Evolutionary conservation across 2,797 vertebrate genomes (phyloP).

Genomic region (Nyctalus aviator): DNA sequence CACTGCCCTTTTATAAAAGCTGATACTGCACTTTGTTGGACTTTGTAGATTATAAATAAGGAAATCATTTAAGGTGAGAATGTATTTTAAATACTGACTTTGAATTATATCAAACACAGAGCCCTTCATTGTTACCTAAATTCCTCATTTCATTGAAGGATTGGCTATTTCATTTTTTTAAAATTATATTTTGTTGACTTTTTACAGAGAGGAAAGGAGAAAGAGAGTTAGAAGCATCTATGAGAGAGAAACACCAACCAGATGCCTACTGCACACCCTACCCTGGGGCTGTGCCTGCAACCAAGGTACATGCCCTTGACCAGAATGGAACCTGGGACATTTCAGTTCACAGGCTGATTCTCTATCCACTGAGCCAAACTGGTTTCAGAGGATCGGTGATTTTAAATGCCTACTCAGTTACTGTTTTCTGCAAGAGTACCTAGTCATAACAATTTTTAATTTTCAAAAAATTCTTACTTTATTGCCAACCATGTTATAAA

Average conservation of each 20-base stretch:
- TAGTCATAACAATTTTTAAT: background rate
- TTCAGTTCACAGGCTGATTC: no score
- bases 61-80: background rate
- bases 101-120: background rate
- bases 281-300: no score
- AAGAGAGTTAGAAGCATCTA: no score
- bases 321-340: no score
- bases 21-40: background rate
- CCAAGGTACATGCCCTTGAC: no score
- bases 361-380: no score
- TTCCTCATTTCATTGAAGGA: constrained; percentile 1
- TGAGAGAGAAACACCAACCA: no score
- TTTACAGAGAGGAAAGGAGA: no score
- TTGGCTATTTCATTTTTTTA: background rate
- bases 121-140: background rate
- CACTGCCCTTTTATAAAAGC: background rate
- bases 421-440: background rate
- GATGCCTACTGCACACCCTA: no score
- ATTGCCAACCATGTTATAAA: background rate
- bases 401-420: background rate
- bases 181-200: no score
- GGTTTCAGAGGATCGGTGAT: no score
- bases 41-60: background rate
- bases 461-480: background rate
- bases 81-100: background rate